Evolutionary conservation across 2,113 vertebrate species (phyloP).

Genomic region (Microtus ochrogaster): DNA sequence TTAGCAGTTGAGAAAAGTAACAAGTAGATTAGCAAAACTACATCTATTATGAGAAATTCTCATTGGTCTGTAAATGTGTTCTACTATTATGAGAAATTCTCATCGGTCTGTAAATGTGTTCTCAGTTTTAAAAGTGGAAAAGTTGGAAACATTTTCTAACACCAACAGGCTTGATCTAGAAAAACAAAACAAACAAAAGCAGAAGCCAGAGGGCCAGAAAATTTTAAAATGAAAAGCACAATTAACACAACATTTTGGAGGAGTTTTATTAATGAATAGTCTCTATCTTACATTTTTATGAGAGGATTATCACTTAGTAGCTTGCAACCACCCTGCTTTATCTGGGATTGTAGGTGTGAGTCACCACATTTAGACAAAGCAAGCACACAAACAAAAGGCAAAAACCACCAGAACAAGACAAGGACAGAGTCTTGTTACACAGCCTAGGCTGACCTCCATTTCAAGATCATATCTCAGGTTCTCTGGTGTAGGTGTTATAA

Average conservation of each 20-base stretch:
- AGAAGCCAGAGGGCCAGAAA: background rate
- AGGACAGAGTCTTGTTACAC: background rate
- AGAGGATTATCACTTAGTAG: background rate
- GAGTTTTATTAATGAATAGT: background rate
- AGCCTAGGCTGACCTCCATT: background rate
- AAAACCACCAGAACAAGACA: too few relatives aligned
- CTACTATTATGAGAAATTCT: background rate
- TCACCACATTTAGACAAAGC: background rate
- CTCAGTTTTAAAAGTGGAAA: background rate
- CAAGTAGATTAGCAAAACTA: background rate
- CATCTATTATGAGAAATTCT: background rate
- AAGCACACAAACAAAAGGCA: background rate
- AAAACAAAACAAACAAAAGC: conserved; percentile 50
- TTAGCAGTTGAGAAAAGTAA: background rate
- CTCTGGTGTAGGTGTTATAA: background rate
- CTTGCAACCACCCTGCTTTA: background rate
- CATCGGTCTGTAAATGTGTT: background rate
- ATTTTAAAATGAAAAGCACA: background rate
- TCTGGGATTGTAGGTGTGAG: background rate
- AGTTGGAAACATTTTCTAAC: background rate
- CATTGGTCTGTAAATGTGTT: background rate
- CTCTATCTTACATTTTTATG: background rate
- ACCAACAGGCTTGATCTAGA: background rate
- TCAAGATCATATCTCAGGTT: background rate
- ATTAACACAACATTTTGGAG: background rate